Percentiles rank a stretch among this genome's conserved stretches.
Conservation (phyloP, 2,888 invertebrate species). For the Leptinotarsa tumamoca region DNA sequence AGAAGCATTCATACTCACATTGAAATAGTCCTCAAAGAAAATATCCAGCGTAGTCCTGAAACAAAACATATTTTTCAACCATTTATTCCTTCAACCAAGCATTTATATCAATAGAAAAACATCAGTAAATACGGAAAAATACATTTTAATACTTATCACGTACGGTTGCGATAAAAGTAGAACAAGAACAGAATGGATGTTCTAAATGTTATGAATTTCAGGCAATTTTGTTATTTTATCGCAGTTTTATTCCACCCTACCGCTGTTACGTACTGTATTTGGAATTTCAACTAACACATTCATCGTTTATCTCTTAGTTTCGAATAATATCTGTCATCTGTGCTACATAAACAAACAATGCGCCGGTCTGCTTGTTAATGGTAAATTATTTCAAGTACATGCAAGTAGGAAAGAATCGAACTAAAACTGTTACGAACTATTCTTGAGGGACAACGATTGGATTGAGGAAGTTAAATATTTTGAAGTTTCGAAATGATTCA, state of each 20-base stretch:
- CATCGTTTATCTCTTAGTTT: neutral
- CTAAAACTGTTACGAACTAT: too few relatives aligned
- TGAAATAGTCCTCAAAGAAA: conserved; percentile 42
- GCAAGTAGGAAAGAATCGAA: neutral
- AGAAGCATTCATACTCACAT: conserved; percentile 41
- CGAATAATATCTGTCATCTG: neutral
- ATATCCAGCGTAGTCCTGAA: conserved; percentile 43
- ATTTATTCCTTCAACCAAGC: neutral
- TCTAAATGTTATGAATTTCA: conserved; percentile 1
- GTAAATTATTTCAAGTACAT: neutral
- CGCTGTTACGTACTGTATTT: neutral
- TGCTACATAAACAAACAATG: neutral
- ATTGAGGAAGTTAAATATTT: too few relatives aligned
- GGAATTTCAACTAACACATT: conserved; percentile 4
- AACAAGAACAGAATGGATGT: neutral
- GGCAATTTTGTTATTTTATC: neutral
- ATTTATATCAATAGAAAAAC: neutral
- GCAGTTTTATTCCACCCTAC: neutral
- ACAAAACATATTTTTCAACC: conserved; percentile 31
- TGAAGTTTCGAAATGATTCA: too few relatives aligned
- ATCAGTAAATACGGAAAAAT: neutral
- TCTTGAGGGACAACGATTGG: too few relatives aligned
- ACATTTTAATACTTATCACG: neutral
- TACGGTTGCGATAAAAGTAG: neutral
- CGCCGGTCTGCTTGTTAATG: neutral